These are phyloP conservation scores for Hypotaenidia okinawae DNA, from an alignment of 2,797 vertebrate genomes.

Conservation along the genomic window DNA sequence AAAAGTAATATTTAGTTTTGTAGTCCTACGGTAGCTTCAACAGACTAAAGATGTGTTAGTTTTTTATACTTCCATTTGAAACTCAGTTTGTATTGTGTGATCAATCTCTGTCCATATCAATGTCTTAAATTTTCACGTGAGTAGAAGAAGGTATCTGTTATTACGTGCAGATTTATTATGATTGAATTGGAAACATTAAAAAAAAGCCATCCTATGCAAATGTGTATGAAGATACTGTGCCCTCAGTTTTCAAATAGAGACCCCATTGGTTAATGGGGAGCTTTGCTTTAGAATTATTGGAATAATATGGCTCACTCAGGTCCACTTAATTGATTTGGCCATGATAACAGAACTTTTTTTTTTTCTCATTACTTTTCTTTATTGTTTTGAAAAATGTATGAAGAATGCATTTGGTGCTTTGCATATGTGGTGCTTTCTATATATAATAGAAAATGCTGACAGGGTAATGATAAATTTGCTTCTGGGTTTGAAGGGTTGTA, in stretches of 20 bases:
- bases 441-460: constrained; percentile 3
- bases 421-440: constrained; percentile 57
- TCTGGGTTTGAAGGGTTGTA: constrained; percentile 32
- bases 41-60: constrained; percentile 11
- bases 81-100: constrained; percentile 57
- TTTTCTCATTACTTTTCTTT: constrained; percentile 73
- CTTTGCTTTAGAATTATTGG: constrained; percentile 8
- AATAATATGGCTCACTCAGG: not conserved
- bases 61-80: constrained; percentile 54
- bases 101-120: constrained; percentile 25
- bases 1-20: not conserved
- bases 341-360: constrained; percentile 55
- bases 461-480: constrained; percentile 39
- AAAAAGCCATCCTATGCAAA: constrained; percentile 20
- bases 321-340: not conserved
- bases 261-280: not conserved
- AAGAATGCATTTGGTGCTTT: constrained; percentile 71
- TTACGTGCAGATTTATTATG: constrained; percentile 37
- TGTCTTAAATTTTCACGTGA: constrained; percentile 57
- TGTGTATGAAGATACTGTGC: not conserved
- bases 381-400: constrained; percentile 77
- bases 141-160: constrained; percentile 36
- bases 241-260: not conserved
- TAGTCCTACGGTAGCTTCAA: constrained; percentile 5
- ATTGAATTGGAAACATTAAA: not conserved